Evolutionary conservation across 2,113 vertebrate genomes (phyloP).

Genomic region (Lycocorax pyrrhopterus): DNA sequence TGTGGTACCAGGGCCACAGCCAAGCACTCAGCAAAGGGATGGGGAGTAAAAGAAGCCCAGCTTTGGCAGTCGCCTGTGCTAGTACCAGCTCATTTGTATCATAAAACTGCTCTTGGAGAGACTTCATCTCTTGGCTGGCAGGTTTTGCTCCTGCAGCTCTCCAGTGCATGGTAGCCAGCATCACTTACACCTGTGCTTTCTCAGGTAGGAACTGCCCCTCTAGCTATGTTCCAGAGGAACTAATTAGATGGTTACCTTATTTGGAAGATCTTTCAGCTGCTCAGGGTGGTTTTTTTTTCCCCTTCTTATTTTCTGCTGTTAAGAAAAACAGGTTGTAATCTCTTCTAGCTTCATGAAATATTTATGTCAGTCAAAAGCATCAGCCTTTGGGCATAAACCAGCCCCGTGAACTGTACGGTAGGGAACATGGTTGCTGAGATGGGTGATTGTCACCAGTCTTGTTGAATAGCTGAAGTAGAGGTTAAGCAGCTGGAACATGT

Average conservation of each 20-base stretch:
- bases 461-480: not conserved
- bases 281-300: not conserved
- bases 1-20: not conserved
- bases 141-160: not conserved
- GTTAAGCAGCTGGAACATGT: not conserved
- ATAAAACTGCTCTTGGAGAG: not conserved
- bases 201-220: not conserved
- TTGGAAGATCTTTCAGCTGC: not conserved
- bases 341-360: not conserved
- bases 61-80: not conserved
- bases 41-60: not conserved
- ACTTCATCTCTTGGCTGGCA: not conserved
- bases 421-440: not conserved
- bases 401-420: not conserved
- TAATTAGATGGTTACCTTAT: not conserved
- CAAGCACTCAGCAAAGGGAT: not conserved
- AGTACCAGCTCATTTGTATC: not conserved
- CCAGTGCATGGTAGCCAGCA: not conserved
- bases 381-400: constrained; percentile 1
- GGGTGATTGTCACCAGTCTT: not conserved
- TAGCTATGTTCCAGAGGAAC: not conserved
- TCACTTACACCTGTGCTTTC: not conserved
- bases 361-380: not conserved
- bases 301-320: not conserved
- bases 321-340: not conserved